These are phyloP conservation scores for Cryptocephalus moraei DNA, from an alignment of 2,888 invertebrate species.

Conservation along the genomic window DNA sequence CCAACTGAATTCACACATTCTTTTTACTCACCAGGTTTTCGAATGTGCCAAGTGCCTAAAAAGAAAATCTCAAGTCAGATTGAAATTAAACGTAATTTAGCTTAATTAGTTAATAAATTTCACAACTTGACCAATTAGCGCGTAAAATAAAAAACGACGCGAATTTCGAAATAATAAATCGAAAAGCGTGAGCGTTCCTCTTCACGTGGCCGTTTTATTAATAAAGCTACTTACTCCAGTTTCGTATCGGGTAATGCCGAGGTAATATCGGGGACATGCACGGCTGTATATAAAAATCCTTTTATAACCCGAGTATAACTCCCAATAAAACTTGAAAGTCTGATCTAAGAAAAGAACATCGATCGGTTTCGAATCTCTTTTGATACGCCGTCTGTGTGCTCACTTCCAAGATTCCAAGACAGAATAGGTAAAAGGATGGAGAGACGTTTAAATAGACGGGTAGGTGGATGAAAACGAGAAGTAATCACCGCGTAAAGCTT, in stretches of 20 bases:
- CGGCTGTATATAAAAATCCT: conserved; percentile 1
- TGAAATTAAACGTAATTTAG: too few relatives aligned
- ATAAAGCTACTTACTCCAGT: conserved; percentile 1
- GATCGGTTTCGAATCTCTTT: neutral
- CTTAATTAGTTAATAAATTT: too few relatives aligned
- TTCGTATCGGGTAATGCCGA: neutral
- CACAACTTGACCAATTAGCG: too few relatives aligned
- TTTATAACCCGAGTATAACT: conserved; percentile 4
- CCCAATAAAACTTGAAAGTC: conserved; percentile 3
- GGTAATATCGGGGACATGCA: conserved; percentile 1
- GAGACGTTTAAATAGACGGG: too few relatives aligned
- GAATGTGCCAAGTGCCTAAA: conserved; percentile 14
- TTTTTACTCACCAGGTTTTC: conserved; percentile 13
- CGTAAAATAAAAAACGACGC: too few relatives aligned
- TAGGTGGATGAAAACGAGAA: too few relatives aligned
- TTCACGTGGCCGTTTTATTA: neutral
- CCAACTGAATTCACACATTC: conserved; percentile 5
- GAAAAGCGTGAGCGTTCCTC: too few relatives aligned
- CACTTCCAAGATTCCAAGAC: too few relatives aligned
- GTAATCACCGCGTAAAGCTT: too few relatives aligned
- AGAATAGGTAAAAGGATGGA: too few relatives aligned
- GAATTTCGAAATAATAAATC: too few relatives aligned
- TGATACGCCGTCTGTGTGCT: too few relatives aligned
- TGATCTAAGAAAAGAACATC: conserved; percentile 1
- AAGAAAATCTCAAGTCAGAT: conserved; percentile 9